Percentiles rank a stretch among this genome's conserved stretches.
Evolutionary conservation across 2,797 vertebrate species (phyloP).

Genomic region (Babyrousa celebensis): DNA sequence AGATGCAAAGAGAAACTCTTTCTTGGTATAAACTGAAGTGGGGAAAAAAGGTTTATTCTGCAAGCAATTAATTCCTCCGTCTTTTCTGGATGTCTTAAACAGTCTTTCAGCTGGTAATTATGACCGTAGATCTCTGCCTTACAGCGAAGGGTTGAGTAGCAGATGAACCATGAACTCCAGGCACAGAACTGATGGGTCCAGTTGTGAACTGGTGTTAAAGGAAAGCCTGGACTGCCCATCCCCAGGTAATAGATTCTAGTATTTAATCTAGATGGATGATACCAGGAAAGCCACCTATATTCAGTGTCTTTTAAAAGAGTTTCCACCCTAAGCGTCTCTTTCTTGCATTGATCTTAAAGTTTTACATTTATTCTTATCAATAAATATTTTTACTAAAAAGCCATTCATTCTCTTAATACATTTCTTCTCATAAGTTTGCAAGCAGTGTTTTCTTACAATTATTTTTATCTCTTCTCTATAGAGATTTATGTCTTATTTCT

Average conservation of each 20-base stretch:
- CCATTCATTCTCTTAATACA: background rate
- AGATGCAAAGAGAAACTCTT: background rate
- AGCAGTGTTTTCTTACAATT: background rate
- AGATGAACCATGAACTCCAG: rapidly evolving
- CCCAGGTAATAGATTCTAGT: background rate
- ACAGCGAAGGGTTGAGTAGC: no score
- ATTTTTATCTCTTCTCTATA: background rate
- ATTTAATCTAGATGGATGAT: background rate
- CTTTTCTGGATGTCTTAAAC: background rate
- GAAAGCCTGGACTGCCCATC: background rate
- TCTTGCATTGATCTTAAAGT: background rate
- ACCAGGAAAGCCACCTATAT: background rate
- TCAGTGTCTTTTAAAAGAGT: background rate
- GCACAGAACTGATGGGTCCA: background rate
- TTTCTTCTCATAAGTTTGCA: background rate
- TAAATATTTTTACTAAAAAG: background rate
- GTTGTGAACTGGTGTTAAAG: background rate
- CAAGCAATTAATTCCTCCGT: no score
- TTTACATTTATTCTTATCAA: background rate
- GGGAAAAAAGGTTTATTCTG: background rate
- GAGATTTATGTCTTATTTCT: background rate
- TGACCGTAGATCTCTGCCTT: rapidly evolving
- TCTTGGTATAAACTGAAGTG: background rate
- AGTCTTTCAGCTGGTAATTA: background rate
- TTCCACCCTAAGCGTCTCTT: background rate